Evolutionary conservation across 1,140 invertebrate species (phyloP).

Genomic region (Panulirus ornatus): DNA sequence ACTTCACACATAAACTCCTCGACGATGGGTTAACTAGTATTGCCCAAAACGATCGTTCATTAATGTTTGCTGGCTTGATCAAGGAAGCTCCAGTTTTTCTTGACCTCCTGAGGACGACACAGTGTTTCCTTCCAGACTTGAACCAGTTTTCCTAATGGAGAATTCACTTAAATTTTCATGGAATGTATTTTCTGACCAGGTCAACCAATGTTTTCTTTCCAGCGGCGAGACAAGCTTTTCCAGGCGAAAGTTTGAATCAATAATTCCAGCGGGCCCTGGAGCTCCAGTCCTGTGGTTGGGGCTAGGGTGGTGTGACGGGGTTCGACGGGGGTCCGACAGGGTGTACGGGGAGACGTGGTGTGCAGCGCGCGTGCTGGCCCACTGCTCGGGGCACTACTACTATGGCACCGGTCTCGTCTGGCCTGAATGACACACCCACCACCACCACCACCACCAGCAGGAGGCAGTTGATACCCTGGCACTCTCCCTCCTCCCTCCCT

Average conservation of each 20-base stretch:
- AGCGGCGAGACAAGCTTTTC: not conserved
- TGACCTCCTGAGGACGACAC: too few relatives aligned
- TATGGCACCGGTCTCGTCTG: slow-evolving; percentile 16
- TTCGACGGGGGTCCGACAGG: not conserved
- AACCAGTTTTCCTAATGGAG: too few relatives aligned
- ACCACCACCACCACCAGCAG: not conserved
- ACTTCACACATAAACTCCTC: too few relatives aligned
- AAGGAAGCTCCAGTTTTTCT: too few relatives aligned
- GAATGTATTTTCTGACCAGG: not conserved
- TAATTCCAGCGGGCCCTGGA: too few relatives aligned
- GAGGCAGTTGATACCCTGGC: slow-evolving; percentile 58
- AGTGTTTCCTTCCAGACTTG: too few relatives aligned
- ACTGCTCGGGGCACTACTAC: slow-evolving; percentile 26
- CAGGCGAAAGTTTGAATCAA: not conserved
- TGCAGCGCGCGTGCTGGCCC: not conserved
- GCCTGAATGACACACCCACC: slow-evolving; percentile 52
- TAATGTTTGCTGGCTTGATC: too few relatives aligned
- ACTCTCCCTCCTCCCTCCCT: slow-evolving; percentile 2
- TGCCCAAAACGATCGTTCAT: too few relatives aligned
- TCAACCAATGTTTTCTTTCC: not conserved
- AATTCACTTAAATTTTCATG: too few relatives aligned
- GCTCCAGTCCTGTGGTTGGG: too few relatives aligned
- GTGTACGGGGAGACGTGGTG: too few relatives aligned
- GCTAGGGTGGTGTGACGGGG: not conserved
- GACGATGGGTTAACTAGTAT: too few relatives aligned